Conservation (phyloP, 2,888 invertebrate genomes). For the Phyllotreta cruciferae region DNA sequence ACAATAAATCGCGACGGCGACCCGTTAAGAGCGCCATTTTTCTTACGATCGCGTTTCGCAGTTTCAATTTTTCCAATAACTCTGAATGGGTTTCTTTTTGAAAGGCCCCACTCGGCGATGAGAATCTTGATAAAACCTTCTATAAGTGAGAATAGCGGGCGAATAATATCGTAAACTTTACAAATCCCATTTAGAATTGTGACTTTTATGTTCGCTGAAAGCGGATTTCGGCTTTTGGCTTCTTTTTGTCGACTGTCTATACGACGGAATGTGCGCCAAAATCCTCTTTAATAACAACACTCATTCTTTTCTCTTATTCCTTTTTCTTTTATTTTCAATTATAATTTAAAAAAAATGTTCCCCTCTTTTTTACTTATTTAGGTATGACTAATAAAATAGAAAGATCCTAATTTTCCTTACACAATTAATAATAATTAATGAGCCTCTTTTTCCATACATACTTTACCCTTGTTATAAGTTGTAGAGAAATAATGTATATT, state of each 20-base stretch:
- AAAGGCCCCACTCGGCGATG: slow-evolving; percentile 55
- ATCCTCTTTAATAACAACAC: slow-evolving; percentile 32
- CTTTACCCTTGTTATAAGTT: too few relatives aligned
- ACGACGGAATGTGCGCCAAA: slow-evolving; percentile 28
- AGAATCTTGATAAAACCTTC: slow-evolving; percentile 58
- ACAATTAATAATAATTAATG: too few relatives aligned
- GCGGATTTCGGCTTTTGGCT: slow-evolving; percentile 60
- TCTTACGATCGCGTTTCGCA: slow-evolving; percentile 46
- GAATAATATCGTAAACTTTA: slow-evolving; percentile 63
- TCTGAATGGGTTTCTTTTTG: slow-evolving; percentile 55
- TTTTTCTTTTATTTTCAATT: slow-evolving; percentile 5
- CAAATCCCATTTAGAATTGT: slow-evolving; percentile 63
- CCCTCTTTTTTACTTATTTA: too few relatives aligned
- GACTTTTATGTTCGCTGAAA: slow-evolving; percentile 62
- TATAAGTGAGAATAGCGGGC: slow-evolving; percentile 61
- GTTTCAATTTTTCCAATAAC: slow-evolving; percentile 58
- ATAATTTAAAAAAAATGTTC: too few relatives aligned
- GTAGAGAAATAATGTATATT: too few relatives aligned
- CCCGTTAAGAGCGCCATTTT: slow-evolving; percentile 48
- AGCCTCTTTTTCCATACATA: too few relatives aligned
- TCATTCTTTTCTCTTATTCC: slow-evolving; percentile 24
- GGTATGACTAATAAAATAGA: too few relatives aligned
- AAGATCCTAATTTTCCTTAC: too few relatives aligned
- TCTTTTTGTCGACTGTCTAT: slow-evolving; percentile 54
- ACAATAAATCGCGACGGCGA: slow-evolving; percentile 50